phyloP scores from a whole-genome alignment of 2,113 vertebrate genomes.

The Eleginops maclovinus region DNA sequence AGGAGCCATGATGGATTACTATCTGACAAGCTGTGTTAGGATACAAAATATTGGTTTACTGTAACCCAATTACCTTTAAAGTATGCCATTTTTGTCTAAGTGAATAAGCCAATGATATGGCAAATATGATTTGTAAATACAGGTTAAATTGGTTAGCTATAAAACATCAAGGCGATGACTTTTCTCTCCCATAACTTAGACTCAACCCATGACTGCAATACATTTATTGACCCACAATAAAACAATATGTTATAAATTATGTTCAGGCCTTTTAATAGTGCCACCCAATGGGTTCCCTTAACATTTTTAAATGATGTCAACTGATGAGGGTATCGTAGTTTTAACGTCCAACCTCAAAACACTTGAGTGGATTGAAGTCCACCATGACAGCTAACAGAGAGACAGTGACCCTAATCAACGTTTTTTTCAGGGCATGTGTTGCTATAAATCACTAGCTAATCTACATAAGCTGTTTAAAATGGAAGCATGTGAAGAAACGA shows the following conservation, averaged over 20 bases:
- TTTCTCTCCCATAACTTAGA: neutral
- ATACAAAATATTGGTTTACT: neutral
- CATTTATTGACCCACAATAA: neutral
- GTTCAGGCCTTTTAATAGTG: neutral
- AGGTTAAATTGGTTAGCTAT: neutral
- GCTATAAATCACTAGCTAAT: slow-evolving; percentile 9
- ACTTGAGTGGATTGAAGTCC: neutral
- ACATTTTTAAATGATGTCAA: neutral
- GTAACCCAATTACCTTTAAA: neutral
- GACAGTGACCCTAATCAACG: neutral
- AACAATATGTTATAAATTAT: neutral
- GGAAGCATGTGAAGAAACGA: slow-evolving; percentile 28
- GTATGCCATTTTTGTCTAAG: neutral
- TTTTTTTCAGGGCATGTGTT: slow-evolving; percentile 2
- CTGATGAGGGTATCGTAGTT: neutral
- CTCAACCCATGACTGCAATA: neutral
- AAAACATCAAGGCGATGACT: neutral
- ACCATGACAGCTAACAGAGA: neutral
- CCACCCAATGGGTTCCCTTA: neutral
- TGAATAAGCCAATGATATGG: neutral
- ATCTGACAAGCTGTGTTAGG: neutral
- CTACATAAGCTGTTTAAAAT: slow-evolving; percentile 29
- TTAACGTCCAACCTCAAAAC: neutral
- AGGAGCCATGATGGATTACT: slow-evolving; percentile 11
- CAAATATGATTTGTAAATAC: neutral